These are phyloP conservation scores for Mirza zaza DNA, from an alignment of 2,113 vertebrate genomes.

Conservation along the genomic window DNA sequence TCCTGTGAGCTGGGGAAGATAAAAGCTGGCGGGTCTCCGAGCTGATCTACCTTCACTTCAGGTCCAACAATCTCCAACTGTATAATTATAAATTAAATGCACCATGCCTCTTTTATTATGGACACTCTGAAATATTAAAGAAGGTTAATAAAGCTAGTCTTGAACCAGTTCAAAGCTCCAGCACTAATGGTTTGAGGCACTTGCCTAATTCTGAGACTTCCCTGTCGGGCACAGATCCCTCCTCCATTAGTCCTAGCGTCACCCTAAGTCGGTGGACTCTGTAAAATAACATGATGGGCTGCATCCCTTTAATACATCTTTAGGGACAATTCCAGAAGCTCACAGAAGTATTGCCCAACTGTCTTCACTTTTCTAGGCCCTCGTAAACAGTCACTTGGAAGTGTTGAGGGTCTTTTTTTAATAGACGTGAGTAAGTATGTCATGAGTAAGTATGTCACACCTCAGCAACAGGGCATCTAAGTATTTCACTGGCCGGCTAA, in stretches of 20 bases:
- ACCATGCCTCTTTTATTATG: conserved; percentile 35
- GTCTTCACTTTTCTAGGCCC: neutral
- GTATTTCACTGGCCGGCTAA: conserved; percentile 26
- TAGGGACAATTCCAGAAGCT: neutral
- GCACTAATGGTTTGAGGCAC: neutral
- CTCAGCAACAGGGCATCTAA: conserved; percentile 44
- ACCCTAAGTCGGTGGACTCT: neutral
- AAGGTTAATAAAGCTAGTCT: conserved; percentile 63
- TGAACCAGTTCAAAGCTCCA: conserved; percentile 14
- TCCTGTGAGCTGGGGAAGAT: neutral
- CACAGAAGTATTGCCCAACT: neutral
- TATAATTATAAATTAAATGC: conserved; percentile 34
- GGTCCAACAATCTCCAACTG: conserved; percentile 1
- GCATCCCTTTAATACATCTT: neutral
- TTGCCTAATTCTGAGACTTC: conserved; percentile 14
- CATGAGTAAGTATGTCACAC: neutral
- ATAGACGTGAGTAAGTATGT: neutral
- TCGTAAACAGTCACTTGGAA: conserved; percentile 22
- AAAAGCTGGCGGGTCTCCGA: neutral
- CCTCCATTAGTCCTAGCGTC: neutral
- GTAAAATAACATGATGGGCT: neutral
- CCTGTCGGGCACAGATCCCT: neutral
- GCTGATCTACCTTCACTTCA: neutral
- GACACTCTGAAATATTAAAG: conserved; percentile 67
- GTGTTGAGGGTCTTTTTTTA: neutral